Conservation (phyloP, 2,113 vertebrate genomes). For the Chionomys nivalis region DNA sequence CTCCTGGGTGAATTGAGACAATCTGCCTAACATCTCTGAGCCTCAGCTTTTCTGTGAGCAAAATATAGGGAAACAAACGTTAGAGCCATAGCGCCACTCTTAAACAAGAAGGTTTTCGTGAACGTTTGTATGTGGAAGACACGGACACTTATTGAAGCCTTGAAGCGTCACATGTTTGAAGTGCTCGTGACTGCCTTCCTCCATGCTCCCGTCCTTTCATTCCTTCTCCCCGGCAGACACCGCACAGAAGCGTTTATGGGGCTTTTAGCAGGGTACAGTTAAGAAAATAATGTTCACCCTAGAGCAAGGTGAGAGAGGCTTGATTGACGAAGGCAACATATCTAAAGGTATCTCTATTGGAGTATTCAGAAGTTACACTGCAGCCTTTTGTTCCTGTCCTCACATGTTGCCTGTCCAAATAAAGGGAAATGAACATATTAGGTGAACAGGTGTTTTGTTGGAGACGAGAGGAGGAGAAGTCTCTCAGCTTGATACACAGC, state of each 20-base stretch:
- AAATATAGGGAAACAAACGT: background rate
- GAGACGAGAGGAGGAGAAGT: background rate
- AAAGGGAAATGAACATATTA: conserved; percentile 34
- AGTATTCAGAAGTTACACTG: background rate
- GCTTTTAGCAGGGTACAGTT: background rate
- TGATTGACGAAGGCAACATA: background rate
- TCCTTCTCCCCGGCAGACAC: background rate
- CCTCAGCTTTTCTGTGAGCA: background rate
- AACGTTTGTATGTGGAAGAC: background rate
- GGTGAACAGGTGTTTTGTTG: conserved; percentile 4
- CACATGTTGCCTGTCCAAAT: background rate
- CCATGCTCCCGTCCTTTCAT: background rate
- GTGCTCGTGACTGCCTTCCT: background rate
- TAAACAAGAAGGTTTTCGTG: background rate
- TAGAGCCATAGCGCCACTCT: background rate
- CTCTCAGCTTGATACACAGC: background rate
- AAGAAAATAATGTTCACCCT: background rate
- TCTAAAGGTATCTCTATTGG: background rate
- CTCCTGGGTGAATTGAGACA: background rate
- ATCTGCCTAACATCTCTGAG: background rate
- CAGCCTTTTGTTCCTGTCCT: background rate
- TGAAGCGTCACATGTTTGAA: background rate
- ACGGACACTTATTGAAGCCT: background rate
- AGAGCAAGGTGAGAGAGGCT: background rate
- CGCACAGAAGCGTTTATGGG: background rate